Evolutionary conservation across 2,797 vertebrate species (phyloP).

Genomic region (Florisuga fusca): DNA sequence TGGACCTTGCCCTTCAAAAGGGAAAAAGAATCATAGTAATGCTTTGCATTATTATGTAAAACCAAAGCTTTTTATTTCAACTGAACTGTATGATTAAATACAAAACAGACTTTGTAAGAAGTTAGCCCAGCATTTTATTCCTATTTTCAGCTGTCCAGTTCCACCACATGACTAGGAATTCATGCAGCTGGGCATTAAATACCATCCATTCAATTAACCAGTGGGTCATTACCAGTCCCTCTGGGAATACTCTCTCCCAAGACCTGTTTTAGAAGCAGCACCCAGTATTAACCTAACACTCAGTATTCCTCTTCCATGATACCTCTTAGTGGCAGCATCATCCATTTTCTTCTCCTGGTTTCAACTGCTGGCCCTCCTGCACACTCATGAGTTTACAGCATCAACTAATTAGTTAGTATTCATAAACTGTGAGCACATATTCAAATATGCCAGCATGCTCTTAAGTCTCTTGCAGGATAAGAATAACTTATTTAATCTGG

Average conservation of each 20-base stretch:
- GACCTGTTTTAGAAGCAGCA: background rate
- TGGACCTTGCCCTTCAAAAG: constrained; percentile 88
- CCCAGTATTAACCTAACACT: background rate
- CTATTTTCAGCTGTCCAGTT: background rate
- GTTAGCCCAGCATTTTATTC: background rate
- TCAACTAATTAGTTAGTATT: background rate
- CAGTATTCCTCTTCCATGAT: accelerated
- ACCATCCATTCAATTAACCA: background rate
- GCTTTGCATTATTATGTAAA: background rate
- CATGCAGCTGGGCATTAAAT: background rate
- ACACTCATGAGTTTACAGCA: background rate
- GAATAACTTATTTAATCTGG: constrained; percentile 30
- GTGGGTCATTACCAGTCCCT: background rate
- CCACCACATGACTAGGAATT: background rate
- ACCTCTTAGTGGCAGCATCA: background rate
- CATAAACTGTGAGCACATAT: background rate
- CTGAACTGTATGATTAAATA: background rate
- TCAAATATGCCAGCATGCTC: background rate
- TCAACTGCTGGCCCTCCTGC: background rate
- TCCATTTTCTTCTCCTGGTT: background rate
- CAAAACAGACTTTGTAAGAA: background rate
- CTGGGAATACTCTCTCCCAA: background rate
- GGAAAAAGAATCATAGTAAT: constrained; percentile 29
- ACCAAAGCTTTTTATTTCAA: background rate
- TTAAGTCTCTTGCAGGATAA: background rate